Evolutionary conservation across 1,140 invertebrate genomes (phyloP), one percentile per base, ranked within the genome.

Genomic region (Drosophila eugracilis): DNA sequence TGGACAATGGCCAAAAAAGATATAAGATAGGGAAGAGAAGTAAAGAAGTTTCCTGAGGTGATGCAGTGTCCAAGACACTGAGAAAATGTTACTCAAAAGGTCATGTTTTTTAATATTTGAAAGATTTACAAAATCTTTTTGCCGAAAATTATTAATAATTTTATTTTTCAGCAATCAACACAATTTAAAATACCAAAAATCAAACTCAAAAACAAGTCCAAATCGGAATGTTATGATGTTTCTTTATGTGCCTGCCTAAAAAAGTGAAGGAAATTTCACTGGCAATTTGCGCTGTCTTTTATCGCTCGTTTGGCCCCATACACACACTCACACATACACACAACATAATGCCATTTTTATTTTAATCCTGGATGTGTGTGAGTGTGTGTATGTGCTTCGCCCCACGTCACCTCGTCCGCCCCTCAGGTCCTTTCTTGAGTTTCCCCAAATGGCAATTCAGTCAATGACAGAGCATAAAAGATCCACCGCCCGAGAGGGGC

Each of bases 401-500:
- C 9, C n/a, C 45, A 7, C 26, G 1, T n/a, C 32, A 5, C 26
- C 15, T 30, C 28, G n/a, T 4, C 3, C 5, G n/a, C 41, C 3
- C 4, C 14, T 1, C 48, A 15, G n/a, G n/a, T 14, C 48, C 9
- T 37, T 28, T 44, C 36, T 70, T 62, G 48, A 32, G 53, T 52
- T 67, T 21, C 60, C 76, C 57, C 70, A 63, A 81, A 81, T 77
- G 60, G 60, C 69, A 81, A 76, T 81, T 81, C 78, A 73, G 67
- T 81, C 78, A 77, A 81, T 81, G 78, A 81, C 78, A 69, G 62
- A 37, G 62, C 78, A 81, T 81, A 81, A 81, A 81, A 44, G 69
- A 69, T 26, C 39, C 55, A 21, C 54, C 54, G 21, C 30, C 21
- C 19, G n/a, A 19, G 48, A 17, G 36, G 7, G 12, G 5, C 32